Evolutionary conservation across 2,888 invertebrate genomes (phyloP), one percentile per base, ranked within the genome.

Genomic region (Oxytorus armatus): DNA sequence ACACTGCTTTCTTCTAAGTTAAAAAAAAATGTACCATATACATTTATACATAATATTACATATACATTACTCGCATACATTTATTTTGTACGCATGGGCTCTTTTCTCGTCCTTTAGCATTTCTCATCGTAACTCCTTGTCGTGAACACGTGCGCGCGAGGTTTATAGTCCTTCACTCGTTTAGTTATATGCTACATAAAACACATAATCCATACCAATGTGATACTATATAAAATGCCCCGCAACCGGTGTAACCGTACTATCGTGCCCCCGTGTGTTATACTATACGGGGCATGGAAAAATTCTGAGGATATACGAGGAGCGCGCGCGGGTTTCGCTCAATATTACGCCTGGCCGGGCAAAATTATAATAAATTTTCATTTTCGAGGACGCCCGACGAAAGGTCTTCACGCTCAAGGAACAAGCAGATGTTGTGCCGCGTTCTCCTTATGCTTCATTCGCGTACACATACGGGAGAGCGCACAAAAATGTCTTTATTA

Each of bases 311-410:
- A 53, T 53, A 42, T 42, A 68, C 39, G 68, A 7, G 39, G 39
- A 53, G 23, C 42, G 14, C 5, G 23, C n/a, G n/a, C 23, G 23
- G 57, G 36, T 21, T 51, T 66, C 33, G 42, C 29, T 68, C 61
- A 21, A 25, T 47, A 79, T 72, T 77, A 81, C 76, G 77, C 81
- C 79, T 55, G 55, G 74, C 44, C 79, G 79, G 36, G 61, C 75
- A 33, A 51, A 65, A 82, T 84, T 84, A 82, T 29, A 82, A 84
- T 84, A 82, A 84, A 84, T 84, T 84, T 81, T 84, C 82, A 81
- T 84, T 79, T 77, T 77, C 77, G 80, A 83, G 78, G 59, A 80
- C 70, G 55, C 49, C 33, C 14, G 53, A 55, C 33, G 66, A 14
- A 61, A 29, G 44, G 78, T 68, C 75, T 70, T 69, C 68, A 65